A percentile compares a stretch with the other conserved stretches of the same genome.
Conservation (phyloP, 1,140 invertebrate species). For the Drosophila neocordata region DNA sequence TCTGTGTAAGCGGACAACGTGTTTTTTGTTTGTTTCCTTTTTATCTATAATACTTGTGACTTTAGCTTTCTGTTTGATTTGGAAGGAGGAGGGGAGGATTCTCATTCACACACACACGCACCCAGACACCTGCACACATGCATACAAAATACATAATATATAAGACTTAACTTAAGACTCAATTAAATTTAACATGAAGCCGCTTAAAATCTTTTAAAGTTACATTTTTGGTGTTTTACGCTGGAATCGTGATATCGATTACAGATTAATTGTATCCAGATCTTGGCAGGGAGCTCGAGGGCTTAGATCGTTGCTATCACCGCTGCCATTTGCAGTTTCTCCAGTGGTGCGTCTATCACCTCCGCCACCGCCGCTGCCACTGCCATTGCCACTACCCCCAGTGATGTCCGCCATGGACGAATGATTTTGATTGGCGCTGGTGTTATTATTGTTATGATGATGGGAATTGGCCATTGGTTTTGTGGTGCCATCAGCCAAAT, state of each 20-base stretch:
- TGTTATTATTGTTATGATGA: slow-evolving; percentile 82
- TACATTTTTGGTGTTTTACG: slow-evolving; percentile 23
- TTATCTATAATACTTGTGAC: neutral
- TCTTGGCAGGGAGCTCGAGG: slow-evolving; percentile 85
- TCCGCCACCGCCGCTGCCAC: neutral
- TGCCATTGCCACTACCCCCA: neutral
- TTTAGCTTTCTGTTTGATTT: neutral
- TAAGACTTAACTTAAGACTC: slow-evolving; percentile 28
- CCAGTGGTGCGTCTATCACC: slow-evolving; percentile 40
- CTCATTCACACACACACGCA: slow-evolving; percentile 6
- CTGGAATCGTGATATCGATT: slow-evolving; percentile 27
- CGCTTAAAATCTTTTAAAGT: slow-evolving; percentile 44
- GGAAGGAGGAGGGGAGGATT: neutral
- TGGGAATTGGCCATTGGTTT: slow-evolving; percentile 73
- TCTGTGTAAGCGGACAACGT: neutral
- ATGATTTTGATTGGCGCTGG: slow-evolving; percentile 66
- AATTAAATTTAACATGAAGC: slow-evolving; percentile 14
- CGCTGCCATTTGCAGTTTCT: slow-evolving; percentile 39
- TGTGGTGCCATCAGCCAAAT: slow-evolving; percentile 31
- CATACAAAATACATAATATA: slow-evolving; percentile 19
- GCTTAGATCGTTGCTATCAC: slow-evolving; percentile 65
- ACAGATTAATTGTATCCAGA: slow-evolving; percentile 87
- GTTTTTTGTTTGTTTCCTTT: neutral
- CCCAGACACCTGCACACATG: neutral
- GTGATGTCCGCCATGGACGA: slow-evolving; percentile 70